phyloP scores from a whole-genome alignment of 1,140 invertebrate species.

The Drosophila baimaii region DNA sequence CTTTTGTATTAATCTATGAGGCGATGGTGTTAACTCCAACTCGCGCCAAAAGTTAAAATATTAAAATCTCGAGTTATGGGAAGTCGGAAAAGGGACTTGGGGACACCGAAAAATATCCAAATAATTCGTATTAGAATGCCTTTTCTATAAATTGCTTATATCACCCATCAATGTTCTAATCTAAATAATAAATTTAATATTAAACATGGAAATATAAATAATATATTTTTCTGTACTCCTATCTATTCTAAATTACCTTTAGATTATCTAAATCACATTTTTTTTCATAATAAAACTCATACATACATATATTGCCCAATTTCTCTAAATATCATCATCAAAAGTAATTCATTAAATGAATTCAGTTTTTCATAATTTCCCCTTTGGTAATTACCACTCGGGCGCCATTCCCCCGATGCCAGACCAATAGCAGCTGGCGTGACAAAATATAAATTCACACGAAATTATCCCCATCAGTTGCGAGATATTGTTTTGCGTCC shows the following conservation, averaged over 20 bases:
- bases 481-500: not conserved
- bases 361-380: slow-evolving; percentile 20
- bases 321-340: not conserved
- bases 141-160: not conserved
- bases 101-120: not conserved
- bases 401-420: not conserved
- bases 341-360: slow-evolving; percentile 5
- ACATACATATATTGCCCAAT: not conserved
- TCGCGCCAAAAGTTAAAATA: not conserved
- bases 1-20: not conserved
- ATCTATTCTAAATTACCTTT: not conserved
- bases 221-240: not conserved
- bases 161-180: not conserved
- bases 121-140: not conserved
- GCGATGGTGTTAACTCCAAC: not conserved
- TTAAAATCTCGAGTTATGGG: slow-evolving; percentile 3
- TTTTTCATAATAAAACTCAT: not conserved
- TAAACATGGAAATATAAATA: not conserved
- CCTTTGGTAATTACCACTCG: slow-evolving; percentile 13
- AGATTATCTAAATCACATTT: not conserved
- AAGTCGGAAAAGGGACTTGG: not conserved
- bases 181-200: not conserved
- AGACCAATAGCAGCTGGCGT: slow-evolving; percentile 10
- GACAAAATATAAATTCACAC: slow-evolving; percentile 41
- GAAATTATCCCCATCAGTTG: slow-evolving; percentile 24